Evolutionary conservation across 2,797 vertebrate species (phyloP).

Genomic region (Darevskia mixta): DNA sequence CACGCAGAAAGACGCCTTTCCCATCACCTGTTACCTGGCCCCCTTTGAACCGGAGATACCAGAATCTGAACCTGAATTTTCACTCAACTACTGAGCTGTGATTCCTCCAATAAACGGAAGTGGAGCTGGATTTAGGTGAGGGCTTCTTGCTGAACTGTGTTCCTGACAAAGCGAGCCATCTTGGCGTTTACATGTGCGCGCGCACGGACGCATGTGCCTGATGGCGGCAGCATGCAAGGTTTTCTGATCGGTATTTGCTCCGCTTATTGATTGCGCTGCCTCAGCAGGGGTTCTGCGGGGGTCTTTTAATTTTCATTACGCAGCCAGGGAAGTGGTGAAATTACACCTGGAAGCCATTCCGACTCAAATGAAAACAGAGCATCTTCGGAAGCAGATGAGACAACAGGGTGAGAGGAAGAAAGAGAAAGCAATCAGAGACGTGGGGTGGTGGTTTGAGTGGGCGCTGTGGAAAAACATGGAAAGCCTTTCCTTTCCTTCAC

Average conservation of each 20-base stretch:
- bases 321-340: neutral
- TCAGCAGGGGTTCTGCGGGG: neutral
- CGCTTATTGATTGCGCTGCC: neutral
- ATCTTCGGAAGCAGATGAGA: neutral
- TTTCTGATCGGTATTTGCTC: neutral
- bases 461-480: neutral
- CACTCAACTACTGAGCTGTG: too few relatives aligned
- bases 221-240: neutral
- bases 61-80: too few relatives aligned
- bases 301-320: neutral
- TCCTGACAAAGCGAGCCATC: neutral
- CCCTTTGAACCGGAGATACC: too few relatives aligned
- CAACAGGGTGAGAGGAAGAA: neutral
- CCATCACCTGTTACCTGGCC: too few relatives aligned
- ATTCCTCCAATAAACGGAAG: neutral
- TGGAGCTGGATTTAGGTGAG: neutral
- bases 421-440: too few relatives aligned
- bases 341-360: neutral
- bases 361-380: neutral
- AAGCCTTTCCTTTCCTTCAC: neutral
- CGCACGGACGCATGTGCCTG: too few relatives aligned
- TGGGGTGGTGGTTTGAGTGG: too few relatives aligned
- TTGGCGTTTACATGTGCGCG: too few relatives aligned
- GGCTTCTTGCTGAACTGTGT: neutral
- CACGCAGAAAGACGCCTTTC: too few relatives aligned